phyloP scores from a whole-genome alignment of 2,113 vertebrate species.

The Procavia capensis region DNA sequence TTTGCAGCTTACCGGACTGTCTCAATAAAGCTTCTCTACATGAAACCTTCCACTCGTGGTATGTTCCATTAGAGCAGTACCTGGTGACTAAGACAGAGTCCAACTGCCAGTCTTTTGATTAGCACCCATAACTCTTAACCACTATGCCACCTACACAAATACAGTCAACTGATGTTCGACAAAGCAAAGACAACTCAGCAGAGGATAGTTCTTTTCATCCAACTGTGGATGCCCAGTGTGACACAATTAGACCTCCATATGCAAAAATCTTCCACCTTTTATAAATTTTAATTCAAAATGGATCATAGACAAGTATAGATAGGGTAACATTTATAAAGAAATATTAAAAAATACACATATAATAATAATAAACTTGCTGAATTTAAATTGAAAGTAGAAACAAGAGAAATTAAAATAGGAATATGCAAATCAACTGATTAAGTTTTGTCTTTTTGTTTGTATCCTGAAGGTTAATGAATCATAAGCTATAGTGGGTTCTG shows the following conservation, averaged over 20 bases:
- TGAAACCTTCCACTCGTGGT: too few species aligned
- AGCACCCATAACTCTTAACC: too few species aligned
- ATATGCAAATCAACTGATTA: not conserved
- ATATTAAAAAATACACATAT: not conserved
- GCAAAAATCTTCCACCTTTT: not conserved
- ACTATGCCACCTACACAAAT: not conserved
- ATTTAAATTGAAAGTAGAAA: constrained; percentile 14
- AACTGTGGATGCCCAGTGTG: not conserved
- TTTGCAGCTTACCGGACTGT: too few species aligned
- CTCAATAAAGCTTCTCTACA: too few species aligned
- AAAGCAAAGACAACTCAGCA: not conserved
- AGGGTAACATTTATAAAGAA: not conserved
- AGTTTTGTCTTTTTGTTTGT: constrained; percentile 12
- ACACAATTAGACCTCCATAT: not conserved
- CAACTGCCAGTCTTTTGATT: too few species aligned
- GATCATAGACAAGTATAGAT: not conserved
- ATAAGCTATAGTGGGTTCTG: not conserved
- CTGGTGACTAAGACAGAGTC: too few species aligned
- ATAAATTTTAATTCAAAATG: not conserved
- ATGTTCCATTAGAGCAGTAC: too few species aligned
- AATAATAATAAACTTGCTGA: not conserved
- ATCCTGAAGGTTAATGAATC: constrained; percentile 4
- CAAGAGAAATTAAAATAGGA: not conserved
- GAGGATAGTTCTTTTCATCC: not conserved
- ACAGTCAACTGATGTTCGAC: not conserved